A percentile compares a stretch with the other conserved stretches of the same genome.
Evolutionary conservation across 53 echinoderm and acorn worm species (phyloP).

Genomic region (Apostichopus leukothele): DNA sequence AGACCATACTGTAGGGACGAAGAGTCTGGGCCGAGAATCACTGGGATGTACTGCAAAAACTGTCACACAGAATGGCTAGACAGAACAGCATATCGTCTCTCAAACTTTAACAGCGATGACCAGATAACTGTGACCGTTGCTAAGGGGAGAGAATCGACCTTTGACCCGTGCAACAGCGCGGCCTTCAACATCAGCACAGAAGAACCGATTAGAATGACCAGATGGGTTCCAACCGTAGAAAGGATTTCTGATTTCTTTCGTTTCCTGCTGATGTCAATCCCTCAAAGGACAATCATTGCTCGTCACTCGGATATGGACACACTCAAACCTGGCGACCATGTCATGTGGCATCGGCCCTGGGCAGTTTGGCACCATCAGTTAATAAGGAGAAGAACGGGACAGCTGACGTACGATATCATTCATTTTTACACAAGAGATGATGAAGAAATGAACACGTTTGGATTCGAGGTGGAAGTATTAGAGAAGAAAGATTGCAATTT

Average conservation of each 20-base stretch:
- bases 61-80: conserved; percentile 40
- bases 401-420: conserved; percentile 13
- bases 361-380: conserved; percentile 19
- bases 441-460: background rate
- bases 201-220: background rate
- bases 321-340: conserved; percentile 10
- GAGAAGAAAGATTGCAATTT: background rate
- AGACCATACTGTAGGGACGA: background rate
- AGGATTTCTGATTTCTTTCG: conserved; percentile 4
- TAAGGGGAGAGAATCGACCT: background rate
- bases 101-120: conserved; percentile 8
- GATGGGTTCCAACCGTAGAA: background rate
- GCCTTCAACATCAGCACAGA: conserved; percentile 1
- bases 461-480: conserved; percentile 15
- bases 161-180: background rate
- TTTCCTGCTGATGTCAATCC: conserved; percentile 15
- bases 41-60: conserved; percentile 37
- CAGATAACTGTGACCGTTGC: background rate
- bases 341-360: conserved; percentile 41
- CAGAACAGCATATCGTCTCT: background rate
- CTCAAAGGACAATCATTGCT: conserved; percentile 21
- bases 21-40: background rate
- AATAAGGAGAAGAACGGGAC: background rate
- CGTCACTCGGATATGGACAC: background rate
- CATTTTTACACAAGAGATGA: conserved; percentile 30